Conservation (phyloP, 30 jellyfish, hydroid and myxozoan species). For the Sanderia malayensis region DNA sequence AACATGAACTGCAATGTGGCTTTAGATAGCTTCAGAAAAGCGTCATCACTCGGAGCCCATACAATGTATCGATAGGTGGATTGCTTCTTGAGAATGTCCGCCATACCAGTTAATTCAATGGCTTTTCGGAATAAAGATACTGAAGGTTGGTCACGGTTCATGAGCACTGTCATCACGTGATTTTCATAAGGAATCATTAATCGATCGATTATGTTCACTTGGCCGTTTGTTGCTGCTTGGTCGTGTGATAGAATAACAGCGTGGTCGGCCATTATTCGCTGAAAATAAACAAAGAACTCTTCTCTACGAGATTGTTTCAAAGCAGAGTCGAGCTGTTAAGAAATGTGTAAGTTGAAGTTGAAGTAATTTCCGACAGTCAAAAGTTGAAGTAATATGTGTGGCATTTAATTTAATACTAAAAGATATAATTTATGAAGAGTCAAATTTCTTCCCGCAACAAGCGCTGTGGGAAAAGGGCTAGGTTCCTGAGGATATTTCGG, state of each 20-base stretch:
- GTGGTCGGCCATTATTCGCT: constrained; percentile 32
- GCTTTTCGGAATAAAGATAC: constrained; percentile 25
- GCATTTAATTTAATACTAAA: too few relatives aligned
- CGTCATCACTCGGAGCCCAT: constrained; percentile 50
- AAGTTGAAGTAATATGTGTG: too few relatives aligned
- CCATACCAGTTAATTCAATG: constrained; percentile 12
- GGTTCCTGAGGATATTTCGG: too few relatives aligned
- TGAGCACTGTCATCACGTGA: constrained; percentile 23
- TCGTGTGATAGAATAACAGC: constrained; percentile 13
- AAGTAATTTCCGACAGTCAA: too few relatives aligned
- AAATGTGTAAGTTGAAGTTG: too few relatives aligned
- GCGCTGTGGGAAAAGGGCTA: too few relatives aligned
- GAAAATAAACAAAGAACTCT: constrained; percentile 13
- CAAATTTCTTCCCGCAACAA: too few relatives aligned
- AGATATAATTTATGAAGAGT: too few relatives aligned
- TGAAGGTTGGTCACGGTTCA: constrained; percentile 26
- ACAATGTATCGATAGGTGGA: constrained; percentile 21
- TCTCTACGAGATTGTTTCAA: too few relatives aligned
- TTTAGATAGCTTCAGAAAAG: constrained; percentile 26
- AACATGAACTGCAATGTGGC: constrained; percentile 18
- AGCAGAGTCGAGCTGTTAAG: too few relatives aligned
- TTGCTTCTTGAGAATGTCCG: constrained; percentile 11
- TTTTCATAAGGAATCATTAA: constrained; percentile 40
- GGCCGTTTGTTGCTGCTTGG: constrained; percentile 30
- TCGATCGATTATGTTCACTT: constrained; percentile 43